Conservation (phyloP, 2,113 vertebrate genomes). For the Ariopsis seemanni region DNA sequence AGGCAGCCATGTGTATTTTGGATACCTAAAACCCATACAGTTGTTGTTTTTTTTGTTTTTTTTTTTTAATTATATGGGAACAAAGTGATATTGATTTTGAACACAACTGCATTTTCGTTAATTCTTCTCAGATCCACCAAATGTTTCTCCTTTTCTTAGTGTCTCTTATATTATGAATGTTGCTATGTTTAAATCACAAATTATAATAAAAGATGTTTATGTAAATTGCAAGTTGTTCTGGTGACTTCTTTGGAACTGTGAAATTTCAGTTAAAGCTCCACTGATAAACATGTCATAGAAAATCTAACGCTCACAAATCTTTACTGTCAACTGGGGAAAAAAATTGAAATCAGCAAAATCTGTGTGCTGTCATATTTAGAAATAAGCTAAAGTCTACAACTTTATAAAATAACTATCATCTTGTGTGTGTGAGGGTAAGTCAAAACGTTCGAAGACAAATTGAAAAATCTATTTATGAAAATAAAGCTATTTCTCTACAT, state of each 20-base stretch:
- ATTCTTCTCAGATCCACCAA: constrained; percentile 27
- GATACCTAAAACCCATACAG: constrained; percentile 13
- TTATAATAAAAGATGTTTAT: constrained; percentile 45
- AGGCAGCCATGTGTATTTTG: constrained; percentile 56
- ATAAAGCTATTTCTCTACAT: no score
- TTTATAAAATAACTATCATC: background rate
- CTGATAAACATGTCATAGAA: background rate
- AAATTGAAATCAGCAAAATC: no score
- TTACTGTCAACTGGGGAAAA: background rate
- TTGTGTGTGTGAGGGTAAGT: no score
- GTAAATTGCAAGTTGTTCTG: constrained; percentile 14
- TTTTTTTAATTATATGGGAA: constrained; percentile 42
- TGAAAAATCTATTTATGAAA: no score
- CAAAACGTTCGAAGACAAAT: no score
- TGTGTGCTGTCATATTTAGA: no score
- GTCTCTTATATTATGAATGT: constrained; percentile 53
- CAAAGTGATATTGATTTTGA: constrained; percentile 38
- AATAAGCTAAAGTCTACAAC: no score
- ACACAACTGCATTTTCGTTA: background rate
- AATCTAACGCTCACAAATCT: background rate
- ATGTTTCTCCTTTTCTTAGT: constrained; percentile 52
- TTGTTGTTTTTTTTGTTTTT: constrained; percentile 38
- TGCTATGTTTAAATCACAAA: constrained; percentile 53
- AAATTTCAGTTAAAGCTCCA: background rate
- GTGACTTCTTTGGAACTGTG: background rate